Conservation (phyloP, 2,888 invertebrate species). For the Tipula helvola region DNA sequence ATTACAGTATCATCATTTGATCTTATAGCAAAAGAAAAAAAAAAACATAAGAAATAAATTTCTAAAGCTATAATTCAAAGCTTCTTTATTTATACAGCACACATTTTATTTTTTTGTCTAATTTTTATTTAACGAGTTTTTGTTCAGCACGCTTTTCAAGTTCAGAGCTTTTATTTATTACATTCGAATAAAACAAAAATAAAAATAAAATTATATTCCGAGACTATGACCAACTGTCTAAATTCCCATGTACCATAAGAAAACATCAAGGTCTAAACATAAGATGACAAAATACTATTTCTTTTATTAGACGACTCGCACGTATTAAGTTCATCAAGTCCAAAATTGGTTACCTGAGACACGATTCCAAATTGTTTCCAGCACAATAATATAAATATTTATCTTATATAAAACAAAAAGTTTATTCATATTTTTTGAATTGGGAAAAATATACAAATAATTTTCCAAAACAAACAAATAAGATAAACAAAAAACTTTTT, state of each 20-base stretch:
- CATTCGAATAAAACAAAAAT: background rate
- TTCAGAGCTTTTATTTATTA: background rate
- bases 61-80: background rate
- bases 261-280: no score
- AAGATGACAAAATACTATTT: background rate
- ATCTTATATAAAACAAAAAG: background rate
- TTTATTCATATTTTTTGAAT: background rate
- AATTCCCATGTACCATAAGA: background rate
- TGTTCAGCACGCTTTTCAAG: conserved; percentile 4
- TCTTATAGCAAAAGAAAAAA: background rate
- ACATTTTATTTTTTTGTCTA: background rate
- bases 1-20: background rate
- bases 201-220: background rate
- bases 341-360: background rate
- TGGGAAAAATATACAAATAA: background rate
- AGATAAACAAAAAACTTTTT: background rate
- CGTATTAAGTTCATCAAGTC: background rate
- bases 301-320: background rate
- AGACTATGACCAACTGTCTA: background rate
- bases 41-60: background rate
- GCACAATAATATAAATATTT: background rate
- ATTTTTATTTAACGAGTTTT: background rate
- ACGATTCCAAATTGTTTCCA: background rate
- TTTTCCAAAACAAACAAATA: background rate
- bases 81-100: background rate